A percentile compares a stretch with the other conserved stretches of the same genome.
phyloP scores from a whole-genome alignment of 1,140 invertebrate genomes.

The Probaryconus sp. region DNA sequence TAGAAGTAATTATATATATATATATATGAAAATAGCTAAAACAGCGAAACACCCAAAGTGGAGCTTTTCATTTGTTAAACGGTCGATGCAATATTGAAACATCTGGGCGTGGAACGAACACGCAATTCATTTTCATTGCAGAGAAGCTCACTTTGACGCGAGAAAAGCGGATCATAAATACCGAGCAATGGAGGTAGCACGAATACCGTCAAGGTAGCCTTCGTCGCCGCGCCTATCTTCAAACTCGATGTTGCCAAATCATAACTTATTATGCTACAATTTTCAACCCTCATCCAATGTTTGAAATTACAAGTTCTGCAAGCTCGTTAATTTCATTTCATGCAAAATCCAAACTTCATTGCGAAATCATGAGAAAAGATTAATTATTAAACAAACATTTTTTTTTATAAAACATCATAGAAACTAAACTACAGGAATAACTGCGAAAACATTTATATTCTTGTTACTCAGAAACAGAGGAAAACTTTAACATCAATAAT shows the following conservation, averaged over 20 bases:
- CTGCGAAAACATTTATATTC: too few species aligned
- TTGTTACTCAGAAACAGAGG: too few species aligned
- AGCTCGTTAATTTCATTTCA: too few species aligned
- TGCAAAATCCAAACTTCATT: too few species aligned
- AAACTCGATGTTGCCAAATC: conserved; percentile 45
- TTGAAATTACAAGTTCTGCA: conserved; percentile 32
- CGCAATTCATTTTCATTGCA: conserved; percentile 58
- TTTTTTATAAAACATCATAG: too few species aligned
- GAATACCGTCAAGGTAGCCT: conserved; percentile 53
- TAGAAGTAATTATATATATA: too few species aligned
- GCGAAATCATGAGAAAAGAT: too few species aligned
- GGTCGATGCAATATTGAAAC: conserved; percentile 58
- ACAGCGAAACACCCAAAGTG: neutral
- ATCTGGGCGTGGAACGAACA: conserved; percentile 55
- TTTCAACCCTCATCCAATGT: conserved; percentile 29
- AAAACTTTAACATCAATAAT: too few species aligned
- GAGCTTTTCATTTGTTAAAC: conserved; percentile 42
- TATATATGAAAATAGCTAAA: conserved; percentile 2
- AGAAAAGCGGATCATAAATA: conserved; percentile 60
- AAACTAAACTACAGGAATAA: too few species aligned
- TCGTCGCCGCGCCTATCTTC: conserved; percentile 22
- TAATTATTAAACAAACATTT: too few species aligned
- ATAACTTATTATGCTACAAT: conserved; percentile 40
- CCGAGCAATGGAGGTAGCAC: conserved; percentile 43
- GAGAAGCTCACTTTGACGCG: conserved; percentile 49